A percentile compares a stretch with the other conserved stretches of the same genome.
These are phyloP conservation scores for Lepidotrigona ventralis DNA, from an alignment of 1,140 invertebrate genomes.

Conservation along the genomic window DNA sequence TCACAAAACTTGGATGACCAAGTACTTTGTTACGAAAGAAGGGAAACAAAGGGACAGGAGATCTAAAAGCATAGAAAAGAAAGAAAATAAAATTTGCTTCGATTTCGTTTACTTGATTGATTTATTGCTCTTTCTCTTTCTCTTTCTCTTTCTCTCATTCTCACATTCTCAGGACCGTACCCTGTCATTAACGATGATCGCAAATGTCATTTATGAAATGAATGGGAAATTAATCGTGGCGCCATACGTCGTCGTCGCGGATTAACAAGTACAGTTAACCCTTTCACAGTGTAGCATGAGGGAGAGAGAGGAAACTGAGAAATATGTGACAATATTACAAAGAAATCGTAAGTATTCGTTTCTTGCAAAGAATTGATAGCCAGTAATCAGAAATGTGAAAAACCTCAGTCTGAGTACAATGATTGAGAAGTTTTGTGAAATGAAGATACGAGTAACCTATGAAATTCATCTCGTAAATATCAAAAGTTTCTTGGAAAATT, in stretches of 20 bases:
- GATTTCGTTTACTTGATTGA: background rate
- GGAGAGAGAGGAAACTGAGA: no score
- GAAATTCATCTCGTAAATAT: no score
- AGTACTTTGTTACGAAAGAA: background rate
- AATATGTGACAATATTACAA: no score
- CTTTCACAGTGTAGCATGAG: background rate
- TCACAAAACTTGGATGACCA: background rate
- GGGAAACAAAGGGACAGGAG: no score
- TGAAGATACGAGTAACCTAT: no score
- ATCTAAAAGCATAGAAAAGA: background rate
- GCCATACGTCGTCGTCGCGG: background rate
- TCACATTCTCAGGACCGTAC: background rate
- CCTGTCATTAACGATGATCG: background rate
- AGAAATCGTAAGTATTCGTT: no score
- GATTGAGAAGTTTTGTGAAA: no score
- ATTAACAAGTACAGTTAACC: background rate
- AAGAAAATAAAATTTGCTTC: background rate
- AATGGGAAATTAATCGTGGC: background rate
- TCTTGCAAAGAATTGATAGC: no score
- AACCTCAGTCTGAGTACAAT: no score
- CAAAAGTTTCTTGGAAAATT: no score
- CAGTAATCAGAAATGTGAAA: no score
- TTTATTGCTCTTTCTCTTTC: background rate
- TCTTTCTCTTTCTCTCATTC: no score
- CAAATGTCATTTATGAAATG: background rate